A percentile compares a stretch with the other conserved stretches of the same genome.
Conservation (phyloP, 1,140 invertebrate species). For the Drosophila saltans region DNA sequence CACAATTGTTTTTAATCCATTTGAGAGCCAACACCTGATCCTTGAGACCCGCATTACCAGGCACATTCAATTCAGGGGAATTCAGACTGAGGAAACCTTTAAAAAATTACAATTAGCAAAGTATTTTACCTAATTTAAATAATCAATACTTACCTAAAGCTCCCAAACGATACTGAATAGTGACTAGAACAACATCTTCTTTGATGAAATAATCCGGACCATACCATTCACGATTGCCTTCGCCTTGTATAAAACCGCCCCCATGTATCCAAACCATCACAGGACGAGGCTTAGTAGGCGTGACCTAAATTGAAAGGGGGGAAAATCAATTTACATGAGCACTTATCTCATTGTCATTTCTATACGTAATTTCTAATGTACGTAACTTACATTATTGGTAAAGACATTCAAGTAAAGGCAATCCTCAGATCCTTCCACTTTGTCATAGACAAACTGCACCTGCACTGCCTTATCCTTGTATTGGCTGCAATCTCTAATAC, state of each 20-base stretch:
- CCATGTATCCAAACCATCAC: slow-evolving; percentile 86
- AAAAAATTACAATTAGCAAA: neutral
- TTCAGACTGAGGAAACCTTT: slow-evolving; percentile 75
- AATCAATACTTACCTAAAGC: slow-evolving; percentile 73
- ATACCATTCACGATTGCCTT: slow-evolving; percentile 71
- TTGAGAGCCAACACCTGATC: slow-evolving; percentile 87
- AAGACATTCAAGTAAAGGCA: slow-evolving; percentile 89
- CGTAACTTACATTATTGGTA: slow-evolving; percentile 85
- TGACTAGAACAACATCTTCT: slow-evolving; percentile 84
- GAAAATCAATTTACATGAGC: neutral
- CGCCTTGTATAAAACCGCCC: slow-evolving; percentile 86
- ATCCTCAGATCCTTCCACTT: slow-evolving; percentile 86
- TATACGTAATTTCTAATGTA: neutral
- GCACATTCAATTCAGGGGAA: slow-evolving; percentile 75
- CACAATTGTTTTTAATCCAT: slow-evolving; percentile 87
- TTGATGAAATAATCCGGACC: slow-evolving; percentile 86
- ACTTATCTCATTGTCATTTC: no score
- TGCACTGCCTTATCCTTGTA: slow-evolving; percentile 83
- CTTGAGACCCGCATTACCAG: slow-evolving; percentile 87
- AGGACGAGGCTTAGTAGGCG: slow-evolving; percentile 66
- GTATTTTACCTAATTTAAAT: no score
- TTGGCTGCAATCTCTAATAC: slow-evolving; percentile 65
- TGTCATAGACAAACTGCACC: slow-evolving; percentile 63
- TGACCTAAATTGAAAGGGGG: slow-evolving; percentile 39
- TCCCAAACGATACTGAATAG: slow-evolving; percentile 84